Evolutionary conservation across 2,888 invertebrate genomes (phyloP), one percentile per base, ranked within the genome.

Genomic region (Tiliacea citrago): DNA sequence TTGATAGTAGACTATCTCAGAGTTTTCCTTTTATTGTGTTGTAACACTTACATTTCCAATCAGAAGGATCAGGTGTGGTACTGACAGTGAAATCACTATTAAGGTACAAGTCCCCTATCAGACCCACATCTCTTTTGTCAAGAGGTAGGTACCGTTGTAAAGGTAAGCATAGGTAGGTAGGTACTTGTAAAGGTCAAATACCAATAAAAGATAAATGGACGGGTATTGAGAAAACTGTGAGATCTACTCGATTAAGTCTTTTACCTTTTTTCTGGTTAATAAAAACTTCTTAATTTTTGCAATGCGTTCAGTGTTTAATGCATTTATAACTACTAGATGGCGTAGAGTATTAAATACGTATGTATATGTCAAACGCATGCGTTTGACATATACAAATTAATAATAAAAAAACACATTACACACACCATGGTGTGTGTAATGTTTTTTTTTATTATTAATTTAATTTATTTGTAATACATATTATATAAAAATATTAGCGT

Each of bases 71-170:
- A 79, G 49, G 72, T 57, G 79, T 51, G 24, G 13, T 4, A 24
- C 62, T 79, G 63, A 63, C 57, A 72, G 62, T 51, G 29, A 45
- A 79, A 63, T 58, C 35, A 42, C 18, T 57, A 29, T 45, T 29
- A 47, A n/a, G 12, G 8, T 29, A 29, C 24, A 42, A 13, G 35
- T 39, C 67, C 77, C 55, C 60, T 65, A 68, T 66, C 61, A 60
- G 35, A 21, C 58, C 60, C 47, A 42, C 57, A 72, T 65, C 65
- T 68, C 61, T 24, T 68, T 51, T 24, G 51, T 65, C 39, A 29
- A 57, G 29, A 57, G 57, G 29, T 29, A 29, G 57, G 18, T 9
- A 16, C 3, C 3, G 3, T 16, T 13, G 24, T 57, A 9, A 57
- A 57, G 57, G 29, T 57, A 29, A 29, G 57, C 29, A 29, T 2